A percentile compares a stretch with the other conserved stretches of the same genome.
Conservation (phyloP, 2,797 vertebrate genomes). For the Naso thynnoides region DNA sequence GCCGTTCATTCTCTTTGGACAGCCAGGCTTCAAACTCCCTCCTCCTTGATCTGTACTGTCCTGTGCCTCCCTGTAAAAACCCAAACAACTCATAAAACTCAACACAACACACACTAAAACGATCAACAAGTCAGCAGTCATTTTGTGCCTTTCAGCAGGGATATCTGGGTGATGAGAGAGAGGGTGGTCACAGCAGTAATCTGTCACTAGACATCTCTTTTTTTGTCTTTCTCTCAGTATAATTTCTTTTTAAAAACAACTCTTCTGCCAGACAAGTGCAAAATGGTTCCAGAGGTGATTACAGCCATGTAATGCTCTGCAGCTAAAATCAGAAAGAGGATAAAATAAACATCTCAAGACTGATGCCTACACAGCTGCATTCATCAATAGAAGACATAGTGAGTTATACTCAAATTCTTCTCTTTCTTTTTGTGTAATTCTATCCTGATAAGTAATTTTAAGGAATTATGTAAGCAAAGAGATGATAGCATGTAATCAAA, state of each 20-base stretch:
- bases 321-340: not conserved
- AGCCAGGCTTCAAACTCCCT: constrained; percentile 90
- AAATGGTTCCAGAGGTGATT: constrained; percentile 2
- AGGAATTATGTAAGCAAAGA: not conserved
- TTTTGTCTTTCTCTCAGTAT: not conserved
- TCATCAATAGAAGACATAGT: not conserved
- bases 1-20: constrained; percentile 81
- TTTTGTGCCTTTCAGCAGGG: not conserved
- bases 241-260: not conserved
- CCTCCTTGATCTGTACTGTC: constrained; percentile 61
- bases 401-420: not conserved
- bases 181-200: not conserved
- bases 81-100: not conserved
- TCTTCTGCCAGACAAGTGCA: constrained; percentile 2
- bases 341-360: constrained; percentile 1
- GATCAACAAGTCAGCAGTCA: not conserved
- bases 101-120: not conserved
- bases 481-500: not conserved
- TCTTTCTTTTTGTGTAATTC: too few relatives aligned
- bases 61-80: constrained; percentile 57
- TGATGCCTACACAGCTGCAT: not conserved
- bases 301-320: not conserved
- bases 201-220: not conserved
- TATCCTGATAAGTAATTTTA: too few relatives aligned
- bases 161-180: not conserved